Evolutionary conservation across 53 echinoderm and acorn worm genomes (phyloP), one percentile per base, ranked within the genome.

Genomic region (Mesocentrotus franciscanus): DNA sequence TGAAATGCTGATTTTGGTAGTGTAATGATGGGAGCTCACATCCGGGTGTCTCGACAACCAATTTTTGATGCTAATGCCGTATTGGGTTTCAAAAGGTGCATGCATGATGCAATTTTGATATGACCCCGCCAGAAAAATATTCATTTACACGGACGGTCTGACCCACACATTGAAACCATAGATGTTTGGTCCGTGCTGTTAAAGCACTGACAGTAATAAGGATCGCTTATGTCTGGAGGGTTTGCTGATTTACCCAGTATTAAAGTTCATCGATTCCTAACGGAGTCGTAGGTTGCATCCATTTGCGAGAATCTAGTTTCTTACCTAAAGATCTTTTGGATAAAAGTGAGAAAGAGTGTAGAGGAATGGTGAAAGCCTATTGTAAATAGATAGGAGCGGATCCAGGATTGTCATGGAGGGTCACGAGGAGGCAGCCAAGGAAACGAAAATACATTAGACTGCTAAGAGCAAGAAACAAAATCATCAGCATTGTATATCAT

Each of bases 41-140:
- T 84, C 84, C 55, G 84, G 84, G 58, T 87, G 56, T 15, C 58
- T 58, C 27, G 57, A 87, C 59, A 87, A 87, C 91, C 62, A 91
- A 64, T 36, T 91, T 91, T 10, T 66, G 20, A 91, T 91, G 91
- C 35, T 64, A 91, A 66, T 91, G 22, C 35, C 34, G 9, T 68
- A 68, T 66, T 22, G 91, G 64, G 64, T 91, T 91, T 66, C 91
- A 91, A 91, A 61, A 90, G 66, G 62, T 66, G 66, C 91, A 91
- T 91, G 30, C 66, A 91, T 91, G 91, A 91, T 91, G 66, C 34
- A 35, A 66, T 91, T 91, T 34, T 91, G 35, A 61, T 33, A 61
- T 91, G 91, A 91, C 91, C 91, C 91, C 91, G 33, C 11, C 64
- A 91, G 62, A 91, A 91, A 66, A 20, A 33, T 91, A 91, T 91